Conservation (phyloP, 2,888 invertebrate genomes). For the Stegana nigrithorax region DNA sequence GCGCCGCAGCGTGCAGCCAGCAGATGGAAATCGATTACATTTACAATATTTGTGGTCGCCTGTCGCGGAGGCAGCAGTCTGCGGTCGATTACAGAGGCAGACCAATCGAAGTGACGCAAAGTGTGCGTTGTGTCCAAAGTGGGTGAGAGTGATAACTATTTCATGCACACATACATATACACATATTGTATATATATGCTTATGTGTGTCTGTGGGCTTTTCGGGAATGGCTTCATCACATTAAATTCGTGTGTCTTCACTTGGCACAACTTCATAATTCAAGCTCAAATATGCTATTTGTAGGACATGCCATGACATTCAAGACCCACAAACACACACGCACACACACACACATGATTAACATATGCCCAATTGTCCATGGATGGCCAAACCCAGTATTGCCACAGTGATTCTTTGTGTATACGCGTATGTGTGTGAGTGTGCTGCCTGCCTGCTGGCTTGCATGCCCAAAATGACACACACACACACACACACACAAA, state of each 20-base stretch:
- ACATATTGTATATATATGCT: slow-evolving; percentile 13
- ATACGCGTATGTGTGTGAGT: neutral
- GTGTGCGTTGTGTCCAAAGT: too few species aligned
- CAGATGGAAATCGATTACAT: slow-evolving; percentile 21
- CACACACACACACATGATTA: too few species aligned
- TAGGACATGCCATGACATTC: neutral
- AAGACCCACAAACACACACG: neutral
- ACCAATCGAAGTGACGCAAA: too few species aligned
- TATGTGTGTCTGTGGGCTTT: neutral
- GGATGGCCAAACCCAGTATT: too few species aligned
- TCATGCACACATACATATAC: slow-evolving; percentile 20
- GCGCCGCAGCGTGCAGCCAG: neutral
- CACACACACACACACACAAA: too few species aligned
- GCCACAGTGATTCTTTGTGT: neutral
- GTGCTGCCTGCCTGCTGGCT: too few species aligned
- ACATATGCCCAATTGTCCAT: neutral
- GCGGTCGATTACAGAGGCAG: too few species aligned
- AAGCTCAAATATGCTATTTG: slow-evolving; percentile 9
- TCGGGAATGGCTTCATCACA: neutral
- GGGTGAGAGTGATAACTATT: too few species aligned
- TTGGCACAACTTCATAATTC: neutral
- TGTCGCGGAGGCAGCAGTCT: neutral
- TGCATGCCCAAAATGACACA: too few species aligned
- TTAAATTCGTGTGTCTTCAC: slow-evolving; percentile 12
- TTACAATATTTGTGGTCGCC: slow-evolving; percentile 19